Evolutionary conservation across 2,797 vertebrate species (phyloP), one percentile per base, ranked within the genome.

Genomic region (Anguilla obscura): DNA sequence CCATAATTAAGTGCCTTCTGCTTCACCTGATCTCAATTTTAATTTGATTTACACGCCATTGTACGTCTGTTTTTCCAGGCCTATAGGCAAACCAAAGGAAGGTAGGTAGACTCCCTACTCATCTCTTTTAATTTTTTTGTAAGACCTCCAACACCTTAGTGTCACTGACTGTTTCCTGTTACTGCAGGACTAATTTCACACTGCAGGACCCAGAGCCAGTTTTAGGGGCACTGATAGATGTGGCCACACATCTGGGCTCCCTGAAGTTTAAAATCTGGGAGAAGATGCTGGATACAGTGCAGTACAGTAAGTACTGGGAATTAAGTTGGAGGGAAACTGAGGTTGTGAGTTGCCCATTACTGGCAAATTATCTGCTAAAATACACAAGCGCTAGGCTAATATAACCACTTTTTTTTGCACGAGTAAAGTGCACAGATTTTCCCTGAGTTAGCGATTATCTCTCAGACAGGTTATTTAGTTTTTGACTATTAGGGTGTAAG

Each of bases 241-340:
- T 90, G 33, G 87, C 85, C 52, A 85, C 79, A 54, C 87, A 90
- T 58, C 85, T 90, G 82, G 85, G 88, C 82, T 86, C 87, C 14
- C 90, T 90, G 21, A 89, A 86, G 82, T 90, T 88, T 50, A 90
- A 83, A 48, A 86, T 89, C 69, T 90, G 90, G 88, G 76, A 89
- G 84, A 89, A 91, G 85, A 89, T 91, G 88, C 69, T 69, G 69
- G 80, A 56, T 4, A 87, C 82, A 48, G 86, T 86, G 84, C 30
- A 87, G 58, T 85, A 86, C 87, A 87, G 89, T 87, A 52, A 91
- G 90, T 86, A 56, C 16, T 14, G 50, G 48, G 50, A 24, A 69
- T 10, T 16, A 30, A 33, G 9, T 12, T 12, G 27, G 27, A 2
- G 8, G 8, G 9, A 33, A 74, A 69, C 5, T 50, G 48, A 6